These are phyloP conservation scores for Nomada flava DNA, from an alignment of 2,888 invertebrate species.

Conservation along the genomic window DNA sequence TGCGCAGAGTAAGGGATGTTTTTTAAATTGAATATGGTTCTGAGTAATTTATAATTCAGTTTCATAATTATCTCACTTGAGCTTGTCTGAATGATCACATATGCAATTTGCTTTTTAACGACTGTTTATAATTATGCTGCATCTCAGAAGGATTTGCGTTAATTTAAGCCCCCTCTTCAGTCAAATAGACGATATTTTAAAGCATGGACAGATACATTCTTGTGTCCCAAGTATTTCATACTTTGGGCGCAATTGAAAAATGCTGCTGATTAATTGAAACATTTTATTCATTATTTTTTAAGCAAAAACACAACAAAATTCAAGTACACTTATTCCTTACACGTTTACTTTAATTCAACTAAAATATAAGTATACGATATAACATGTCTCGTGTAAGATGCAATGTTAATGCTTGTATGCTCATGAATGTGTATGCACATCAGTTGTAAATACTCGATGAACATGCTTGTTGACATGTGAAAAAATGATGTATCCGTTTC, in stretches of 20 bases:
- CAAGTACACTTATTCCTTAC: slow-evolving; percentile 83
- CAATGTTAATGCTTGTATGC: slow-evolving; percentile 67
- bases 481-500: slow-evolving; percentile 67
- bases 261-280: slow-evolving; percentile 73
- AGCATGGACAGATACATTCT: not conserved
- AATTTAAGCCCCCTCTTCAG: too few relatives aligned
- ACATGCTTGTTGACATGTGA: slow-evolving; percentile 58
- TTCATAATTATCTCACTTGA: too few relatives aligned
- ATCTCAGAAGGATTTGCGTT: not conserved
- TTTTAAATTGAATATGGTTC: slow-evolving; percentile 8
- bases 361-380: slow-evolving; percentile 81
- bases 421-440: slow-evolving; percentile 68
- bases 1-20: not conserved
- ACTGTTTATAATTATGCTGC: too few relatives aligned
- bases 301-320: slow-evolving; percentile 84
- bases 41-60: not conserved
- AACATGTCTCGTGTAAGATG: slow-evolving; percentile 79
- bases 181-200: too few relatives aligned
- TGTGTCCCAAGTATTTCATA: not conserved
- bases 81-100: not conserved
- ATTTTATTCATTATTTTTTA: slow-evolving; percentile 83
- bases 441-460: slow-evolving; percentile 59
- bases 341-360: slow-evolving; percentile 80
- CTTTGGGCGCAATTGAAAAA: slow-evolving; percentile 10
- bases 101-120: not conserved